phyloP scores from a whole-genome alignment of 2,797 vertebrate species.

The Hipposideros larvatus region DNA sequence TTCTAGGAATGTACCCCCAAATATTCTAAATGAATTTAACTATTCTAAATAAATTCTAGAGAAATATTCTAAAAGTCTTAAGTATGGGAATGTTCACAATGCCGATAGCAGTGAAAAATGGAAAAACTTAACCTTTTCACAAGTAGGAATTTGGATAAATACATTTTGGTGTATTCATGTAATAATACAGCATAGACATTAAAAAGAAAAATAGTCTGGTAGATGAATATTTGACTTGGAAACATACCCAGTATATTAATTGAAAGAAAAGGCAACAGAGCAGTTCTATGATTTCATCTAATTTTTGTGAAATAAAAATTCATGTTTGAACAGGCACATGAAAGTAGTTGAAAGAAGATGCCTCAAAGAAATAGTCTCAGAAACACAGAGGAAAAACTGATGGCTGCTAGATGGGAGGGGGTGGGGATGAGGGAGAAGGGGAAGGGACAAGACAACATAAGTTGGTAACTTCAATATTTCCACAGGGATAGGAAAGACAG shows the following conservation, averaged over 20 bases:
- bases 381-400: no score
- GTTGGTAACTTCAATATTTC: no score
- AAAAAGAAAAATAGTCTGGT: constrained; percentile 43
- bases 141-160: neutral
- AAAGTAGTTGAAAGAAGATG: neutral
- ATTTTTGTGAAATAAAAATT: constrained; percentile 54
- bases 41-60: neutral
- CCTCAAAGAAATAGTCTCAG: no score
- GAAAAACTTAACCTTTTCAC: neutral
- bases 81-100: neutral
- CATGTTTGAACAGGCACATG: neutral
- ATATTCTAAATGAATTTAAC: neutral
- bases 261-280: neutral
- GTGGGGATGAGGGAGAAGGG: no score
- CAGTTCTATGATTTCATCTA: neutral
- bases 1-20: neutral
- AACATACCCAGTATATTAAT: neutral
- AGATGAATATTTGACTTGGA: constrained; percentile 59
- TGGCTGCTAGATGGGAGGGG: no score
- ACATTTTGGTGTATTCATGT: constrained; percentile 30
- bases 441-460: no score
- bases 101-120: constrained; percentile 20
- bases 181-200: constrained; percentile 4
- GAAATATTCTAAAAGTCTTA: constrained; percentile 24
- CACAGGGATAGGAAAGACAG: no score